Evolutionary conservation across 2,113 vertebrate species (phyloP).

Genomic region (Pedetes capensis): DNA sequence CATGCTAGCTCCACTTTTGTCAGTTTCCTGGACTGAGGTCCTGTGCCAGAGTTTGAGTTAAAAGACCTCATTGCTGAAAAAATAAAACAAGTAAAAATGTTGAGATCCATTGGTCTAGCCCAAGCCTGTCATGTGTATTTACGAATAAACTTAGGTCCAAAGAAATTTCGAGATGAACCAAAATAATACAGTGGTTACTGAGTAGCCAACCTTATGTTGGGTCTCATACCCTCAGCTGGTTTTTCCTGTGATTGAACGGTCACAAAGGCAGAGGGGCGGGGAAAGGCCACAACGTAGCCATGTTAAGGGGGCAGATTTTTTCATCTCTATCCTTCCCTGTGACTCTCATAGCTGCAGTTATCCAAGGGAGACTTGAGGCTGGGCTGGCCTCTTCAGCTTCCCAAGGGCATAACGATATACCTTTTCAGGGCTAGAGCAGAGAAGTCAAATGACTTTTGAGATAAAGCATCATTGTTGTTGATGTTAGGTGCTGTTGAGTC

Average conservation of each 20-base stretch:
- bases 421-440: not conserved
- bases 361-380: not conserved
- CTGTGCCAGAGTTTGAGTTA: not conserved
- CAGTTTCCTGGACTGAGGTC: not conserved
- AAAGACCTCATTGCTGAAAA: not conserved
- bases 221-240: not conserved
- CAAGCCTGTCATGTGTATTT: not conserved
- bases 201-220: rapidly evolving
- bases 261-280: too few relatives aligned
- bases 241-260: not conserved
- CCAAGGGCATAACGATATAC: too few relatives aligned
- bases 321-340: not conserved
- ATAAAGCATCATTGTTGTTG: not conserved
- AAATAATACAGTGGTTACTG: not conserved
- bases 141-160: not conserved
- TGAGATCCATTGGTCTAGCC: not conserved
- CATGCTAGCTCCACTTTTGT: not conserved
- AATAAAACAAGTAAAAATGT: not conserved
- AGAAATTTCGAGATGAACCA: not conserved
- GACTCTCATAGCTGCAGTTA: not conserved
- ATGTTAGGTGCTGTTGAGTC: too few relatives aligned
- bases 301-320: not conserved
- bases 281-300: rapidly evolving
- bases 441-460: not conserved
- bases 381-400: not conserved